Base-by-base conservation (phyloP, 2,888 invertebrate species). In the Stegophylla sp. region DNA sequence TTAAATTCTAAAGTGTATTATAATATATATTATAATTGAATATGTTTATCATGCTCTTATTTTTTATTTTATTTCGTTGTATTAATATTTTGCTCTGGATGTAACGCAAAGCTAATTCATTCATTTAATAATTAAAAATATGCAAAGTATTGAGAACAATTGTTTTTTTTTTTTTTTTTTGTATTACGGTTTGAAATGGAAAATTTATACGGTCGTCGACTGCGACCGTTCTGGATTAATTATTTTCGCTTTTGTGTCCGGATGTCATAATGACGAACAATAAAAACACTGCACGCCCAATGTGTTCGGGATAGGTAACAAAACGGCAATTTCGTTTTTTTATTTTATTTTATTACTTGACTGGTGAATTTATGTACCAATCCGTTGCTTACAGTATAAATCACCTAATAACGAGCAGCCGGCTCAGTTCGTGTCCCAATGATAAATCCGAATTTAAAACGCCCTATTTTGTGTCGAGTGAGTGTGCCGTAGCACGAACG, bases 371-470 rank as follows among this genome's bases (percentile, higher is more conserved):
- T 53, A 66, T 53, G 75, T 76, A 53, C 67, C 67, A 15, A 77
- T 59, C 67, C 67, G 45, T 77, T 34, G 51, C 77, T 56, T n/a
- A 45, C 26, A 41, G 75, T 69, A 77, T 77, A 77, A 77, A 77
- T 77, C 77, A 77, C 48, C 67, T 59, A 69, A 67, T 77, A 77
- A 77, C 77, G 67, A 77, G 56, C 77, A 69, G 77, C 67, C 28
- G 67, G 56, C 67, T 67, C 66, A 15, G 67, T 74, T 75, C 64
- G 48, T 48, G 51, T n/a, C 0, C 43, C 64, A 26, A 43, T 66
- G 75, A 76, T 53, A 66, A 76, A 76, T 76, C 53, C 64, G 53
- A 66, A 66, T 76, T 76, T 66, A 76, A 76, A 76, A 76, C 75
- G 75, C 41, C 64, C 75, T 45, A 3, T n/a, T 12, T 17, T 5